These are phyloP conservation scores for Hemicrepidius hirtus DNA, from an alignment of 2,888 invertebrate species.

Conservation along the genomic window DNA sequence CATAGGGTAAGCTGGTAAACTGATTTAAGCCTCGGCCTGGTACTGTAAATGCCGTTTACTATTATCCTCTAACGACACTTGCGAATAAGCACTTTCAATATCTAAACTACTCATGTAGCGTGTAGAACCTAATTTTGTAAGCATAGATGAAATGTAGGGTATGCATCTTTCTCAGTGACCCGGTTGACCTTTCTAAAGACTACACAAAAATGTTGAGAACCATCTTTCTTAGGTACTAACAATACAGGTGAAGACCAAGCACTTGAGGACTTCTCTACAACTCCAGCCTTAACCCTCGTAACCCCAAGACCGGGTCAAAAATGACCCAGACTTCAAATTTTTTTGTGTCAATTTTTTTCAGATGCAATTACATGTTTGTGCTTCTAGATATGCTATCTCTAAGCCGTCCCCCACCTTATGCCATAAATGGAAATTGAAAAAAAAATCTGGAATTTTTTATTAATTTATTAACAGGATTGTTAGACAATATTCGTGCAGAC, in stretches of 20 bases:
- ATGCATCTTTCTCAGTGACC: not conserved
- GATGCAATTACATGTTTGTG: not conserved
- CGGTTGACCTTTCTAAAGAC: not conserved
- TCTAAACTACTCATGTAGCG: conserved; percentile 7
- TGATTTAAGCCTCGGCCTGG: conserved; percentile 13
- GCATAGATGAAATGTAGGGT: not conserved
- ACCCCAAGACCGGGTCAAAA: not conserved
- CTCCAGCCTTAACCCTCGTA: conserved; percentile 30
- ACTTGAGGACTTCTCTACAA: conserved; percentile 52
- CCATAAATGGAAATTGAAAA: not conserved
- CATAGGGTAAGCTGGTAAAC: conserved; percentile 9
- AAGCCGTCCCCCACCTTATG: not conserved
- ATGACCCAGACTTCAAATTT: not conserved
- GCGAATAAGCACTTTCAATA: conserved; percentile 19
- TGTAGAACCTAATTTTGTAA: not conserved
- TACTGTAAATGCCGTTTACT: conserved; percentile 18
- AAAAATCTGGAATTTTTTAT: not conserved
- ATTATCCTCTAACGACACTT: not conserved
- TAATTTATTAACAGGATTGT: not conserved
- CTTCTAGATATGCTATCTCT: not conserved
- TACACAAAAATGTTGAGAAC: conserved; percentile 33
- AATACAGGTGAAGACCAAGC: conserved; percentile 57
- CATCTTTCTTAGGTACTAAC: conserved; percentile 55
- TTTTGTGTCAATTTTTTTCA: not conserved
- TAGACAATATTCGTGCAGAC: no score